Base-by-base conservation (phyloP, 2,888 invertebrate species). In the Polymixis flavicincta region DNA sequence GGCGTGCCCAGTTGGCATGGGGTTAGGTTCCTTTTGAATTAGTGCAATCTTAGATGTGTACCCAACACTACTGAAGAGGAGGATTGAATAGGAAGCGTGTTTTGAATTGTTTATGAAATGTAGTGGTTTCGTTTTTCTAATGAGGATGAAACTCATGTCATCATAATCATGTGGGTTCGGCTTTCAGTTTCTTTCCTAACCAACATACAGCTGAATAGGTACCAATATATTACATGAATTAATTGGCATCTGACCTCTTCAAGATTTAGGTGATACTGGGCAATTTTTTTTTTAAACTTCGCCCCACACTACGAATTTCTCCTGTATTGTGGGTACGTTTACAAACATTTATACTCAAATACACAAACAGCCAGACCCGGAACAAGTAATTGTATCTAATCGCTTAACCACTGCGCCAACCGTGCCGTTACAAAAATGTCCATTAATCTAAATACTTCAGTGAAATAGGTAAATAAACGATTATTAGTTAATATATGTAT, bases 91-190 rank as follows among this genome's bases (percentile, higher is more conserved):
- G 45, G 8, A 64, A 52, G 7, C 37, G 22, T 42, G 37, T 73
- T 74, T 13, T 57, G 14, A 52, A 19, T 37, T 37, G 48, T 48
- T 63, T 61, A 28, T 37, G n/a, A 52, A 71, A 9, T 60, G 32
- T 50, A 17, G 42, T 28, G 25, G n/a, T 60, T 72, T 19, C 32
- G 28, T 80, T 54, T 61, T 80, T 63, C 32, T 80, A 42, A 55
- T 61, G 71, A 79, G 2, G 22, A 14, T 8, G 3, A 32, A 66
- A 66, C 17, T n/a, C n/a, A n/a, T n/a, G 50, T 17, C 11, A 32
- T 37, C 17, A 11, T 17, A 32, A n/a, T 11, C 17, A 8, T 5
- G 17, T 8, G 11, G n/a, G 22, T 14, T 22, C 14, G 1, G 8
- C 19, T 64, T 28, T 28, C 22, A 28, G 42, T 45, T 45, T 25